Evolutionary conservation across 2,888 invertebrate species (phyloP).

Genomic region (Orchestes rusci): DNA sequence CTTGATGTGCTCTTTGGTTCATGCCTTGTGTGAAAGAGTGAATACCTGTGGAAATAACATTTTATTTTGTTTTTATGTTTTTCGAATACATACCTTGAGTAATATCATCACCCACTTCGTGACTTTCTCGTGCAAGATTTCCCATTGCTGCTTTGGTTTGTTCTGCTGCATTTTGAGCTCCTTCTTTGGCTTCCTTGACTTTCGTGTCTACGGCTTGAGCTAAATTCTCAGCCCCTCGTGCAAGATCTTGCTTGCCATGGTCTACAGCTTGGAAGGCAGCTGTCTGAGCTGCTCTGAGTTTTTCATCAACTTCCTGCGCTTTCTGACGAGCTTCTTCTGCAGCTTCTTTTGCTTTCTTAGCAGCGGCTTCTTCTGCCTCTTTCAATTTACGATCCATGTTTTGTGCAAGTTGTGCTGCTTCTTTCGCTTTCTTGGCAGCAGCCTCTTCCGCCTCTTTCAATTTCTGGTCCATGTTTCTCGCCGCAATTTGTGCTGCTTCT

Average conservation of each 20-base stretch:
- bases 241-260: conserved; percentile 16
- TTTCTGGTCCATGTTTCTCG: conserved; percentile 9
- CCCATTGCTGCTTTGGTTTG: too few species aligned
- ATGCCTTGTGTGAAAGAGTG: conserved; percentile 20
- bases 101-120: conserved; percentile 1
- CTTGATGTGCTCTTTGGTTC: conserved; percentile 25
- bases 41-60: conserved; percentile 12
- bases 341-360: conserved; percentile 14
- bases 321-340: conserved; percentile 23
- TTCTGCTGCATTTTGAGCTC: too few species aligned
- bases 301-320: conserved; percentile 24
- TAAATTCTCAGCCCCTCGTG: conserved; percentile 12
- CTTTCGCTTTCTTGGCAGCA: conserved; percentile 14
- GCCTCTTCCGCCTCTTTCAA: conserved; percentile 12
- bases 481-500: conserved; percentile 6
- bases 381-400: conserved; percentile 12
- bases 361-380: conserved; percentile 15
- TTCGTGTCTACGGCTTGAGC: conserved; percentile 10
- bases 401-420: conserved; percentile 19
- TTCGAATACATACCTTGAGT: background rate
- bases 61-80: background rate
- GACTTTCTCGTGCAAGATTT: too few species aligned
- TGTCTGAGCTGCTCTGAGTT: conserved; percentile 23
- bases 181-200: conserved; percentile 21
- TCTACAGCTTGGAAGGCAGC: conserved; percentile 14